Conservation (phyloP, 2,888 invertebrate genomes). For the Lithophane ornitopus region DNA sequence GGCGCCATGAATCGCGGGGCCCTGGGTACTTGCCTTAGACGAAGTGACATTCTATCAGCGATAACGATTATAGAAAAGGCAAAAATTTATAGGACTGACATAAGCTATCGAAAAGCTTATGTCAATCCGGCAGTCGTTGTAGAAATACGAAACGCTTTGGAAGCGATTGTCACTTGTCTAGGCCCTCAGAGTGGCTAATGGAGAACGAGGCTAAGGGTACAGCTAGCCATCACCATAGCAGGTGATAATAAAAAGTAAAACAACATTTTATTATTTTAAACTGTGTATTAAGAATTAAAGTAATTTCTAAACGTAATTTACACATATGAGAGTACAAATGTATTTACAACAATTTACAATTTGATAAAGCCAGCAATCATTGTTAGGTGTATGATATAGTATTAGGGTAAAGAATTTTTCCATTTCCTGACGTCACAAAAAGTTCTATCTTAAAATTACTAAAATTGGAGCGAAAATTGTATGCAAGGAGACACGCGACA, state of each 20-base stretch:
- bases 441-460: neutral
- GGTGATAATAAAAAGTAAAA: conserved; percentile 25
- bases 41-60: no score
- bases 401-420: neutral
- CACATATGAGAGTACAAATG: conserved; percentile 36
- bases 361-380: conserved; percentile 10
- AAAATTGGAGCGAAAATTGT: neutral
- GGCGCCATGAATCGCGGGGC: no score
- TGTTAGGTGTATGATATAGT: no score
- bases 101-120: no score
- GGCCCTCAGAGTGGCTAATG: neutral
- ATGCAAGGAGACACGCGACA: neutral
- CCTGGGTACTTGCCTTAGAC: neutral
- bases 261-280: conserved; percentile 10
- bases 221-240: no score
- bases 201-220: neutral
- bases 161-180: no score
- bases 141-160: no score
- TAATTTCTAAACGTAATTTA: conserved; percentile 45
- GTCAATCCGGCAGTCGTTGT: no score
- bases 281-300: conserved; percentile 31
- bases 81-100: no score
- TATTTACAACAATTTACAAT: conserved; percentile 58
- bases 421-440: neutral
- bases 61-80: no score